Evolutionary conservation across 2,888 invertebrate genomes (phyloP), one percentile per base, ranked within the genome.

Genomic region (Cecidostiba fungosa): DNA sequence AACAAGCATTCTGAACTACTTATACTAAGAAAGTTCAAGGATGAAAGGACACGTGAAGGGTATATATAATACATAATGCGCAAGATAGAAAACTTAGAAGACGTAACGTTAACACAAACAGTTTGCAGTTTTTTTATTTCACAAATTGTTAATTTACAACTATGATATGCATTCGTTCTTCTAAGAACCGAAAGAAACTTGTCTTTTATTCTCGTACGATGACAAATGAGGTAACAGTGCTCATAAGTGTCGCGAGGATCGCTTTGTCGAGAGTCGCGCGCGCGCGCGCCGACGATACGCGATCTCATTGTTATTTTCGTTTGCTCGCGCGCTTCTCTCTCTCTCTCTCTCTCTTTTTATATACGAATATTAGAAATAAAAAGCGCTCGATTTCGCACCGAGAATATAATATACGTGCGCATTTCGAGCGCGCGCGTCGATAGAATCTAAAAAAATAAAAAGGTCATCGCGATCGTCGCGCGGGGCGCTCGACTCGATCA

Each of bases 141-240:
- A 96, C 96, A 96, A 96, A 96, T 96, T 95, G 95, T 95, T 95
- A 95, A 96, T 96, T 97, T 97, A 97, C 97, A 97, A 96, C 97
- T 97, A 97, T 97, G 97, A 97, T 97, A 97, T 97, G 97, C 97
- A 97, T 97, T 96, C 94, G 95, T 95, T 96, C 95, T 95, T 96
- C 95, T 95, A 95, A 95, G 95, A 96, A 95, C 93, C 90, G 90
- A 93, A 92, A 92, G 88, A 89, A 89, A 90, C 88, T 87, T 73
- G 84, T 85, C 85, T 59, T 73, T 83, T 88, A 87, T 87, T 87
- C 80, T 74, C 77, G 80, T 72, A 85, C 77, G 85, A 87, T 87
- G 87, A 87, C 83, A 85, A 85, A 85, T 86, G 86, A 87, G 86
- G 83, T 86, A 86, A 86, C 86, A 82, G 85, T 84, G 85, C 77